Evolutionary conservation across 64 coral and sea anemone genomes (phyloP).

Genomic region (Montipora sp.): DNA sequence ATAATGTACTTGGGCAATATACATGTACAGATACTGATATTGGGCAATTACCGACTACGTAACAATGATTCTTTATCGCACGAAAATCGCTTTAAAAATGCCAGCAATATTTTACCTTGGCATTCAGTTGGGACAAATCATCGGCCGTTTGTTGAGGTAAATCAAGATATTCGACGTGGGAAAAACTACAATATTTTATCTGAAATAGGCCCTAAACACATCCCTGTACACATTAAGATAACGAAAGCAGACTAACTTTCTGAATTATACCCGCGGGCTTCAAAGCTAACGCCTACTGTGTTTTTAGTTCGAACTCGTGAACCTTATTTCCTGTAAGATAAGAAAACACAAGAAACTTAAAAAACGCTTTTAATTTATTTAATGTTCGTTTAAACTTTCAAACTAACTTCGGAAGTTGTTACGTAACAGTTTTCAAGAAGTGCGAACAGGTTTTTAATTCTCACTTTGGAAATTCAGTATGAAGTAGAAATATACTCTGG

Average conservation of each 20-base stretch:
- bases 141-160: background rate
- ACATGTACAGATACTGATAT: background rate
- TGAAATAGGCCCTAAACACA: background rate
- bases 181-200: background rate
- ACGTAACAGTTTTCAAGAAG: too few relatives aligned
- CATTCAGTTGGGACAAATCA: background rate
- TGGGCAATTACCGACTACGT: slow-evolving; percentile 1
- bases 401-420: too few relatives aligned
- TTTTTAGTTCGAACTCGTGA: background rate
- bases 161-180: background rate
- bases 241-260: background rate
- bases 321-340: too few relatives aligned
- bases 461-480: too few relatives aligned
- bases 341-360: too few relatives aligned
- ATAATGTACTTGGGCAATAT: background rate
- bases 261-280: background rate
- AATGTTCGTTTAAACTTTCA: too few relatives aligned
- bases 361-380: too few relatives aligned
- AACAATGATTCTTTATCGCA: background rate
- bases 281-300: background rate
- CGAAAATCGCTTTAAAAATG: background rate
- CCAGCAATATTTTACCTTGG: slow-evolving; percentile 3
- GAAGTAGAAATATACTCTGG: too few relatives aligned
- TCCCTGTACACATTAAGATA: background rate
- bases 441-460: too few relatives aligned